Percentiles rank a stretch among this genome's conserved stretches.
Conservation (phyloP, 2,888 invertebrate species). For the Acanthacorydalis orientalis region DNA sequence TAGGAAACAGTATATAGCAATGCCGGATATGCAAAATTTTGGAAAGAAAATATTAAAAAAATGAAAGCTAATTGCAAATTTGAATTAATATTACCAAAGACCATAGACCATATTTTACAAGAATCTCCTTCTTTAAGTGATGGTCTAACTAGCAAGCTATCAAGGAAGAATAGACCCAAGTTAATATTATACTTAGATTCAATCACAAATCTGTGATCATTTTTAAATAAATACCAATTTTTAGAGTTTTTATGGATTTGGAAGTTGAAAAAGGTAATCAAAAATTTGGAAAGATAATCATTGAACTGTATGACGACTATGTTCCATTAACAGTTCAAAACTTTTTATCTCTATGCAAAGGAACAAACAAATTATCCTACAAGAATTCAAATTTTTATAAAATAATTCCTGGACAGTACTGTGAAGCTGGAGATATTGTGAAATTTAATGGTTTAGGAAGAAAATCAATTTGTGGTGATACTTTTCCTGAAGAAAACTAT, state of each 20-base stretch:
- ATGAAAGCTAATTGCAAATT: too few species aligned
- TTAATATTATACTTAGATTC: not conserved
- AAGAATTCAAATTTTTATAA: slow-evolving; percentile 26
- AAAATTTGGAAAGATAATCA: slow-evolving; percentile 20
- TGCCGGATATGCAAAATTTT: too few species aligned
- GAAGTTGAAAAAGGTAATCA: slow-evolving; percentile 17
- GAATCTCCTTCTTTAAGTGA: slow-evolving; percentile 19
- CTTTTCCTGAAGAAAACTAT: slow-evolving; percentile 29
- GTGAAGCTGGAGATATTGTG: slow-evolving; percentile 36
- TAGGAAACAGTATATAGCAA: too few species aligned
- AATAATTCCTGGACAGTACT: slow-evolving; percentile 28
- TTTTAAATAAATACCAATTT: slow-evolving; percentile 1
- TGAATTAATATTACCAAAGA: slow-evolving; percentile 8
- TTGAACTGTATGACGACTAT: slow-evolving; percentile 24
- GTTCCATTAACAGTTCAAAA: slow-evolving; percentile 25
- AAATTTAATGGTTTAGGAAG: slow-evolving; percentile 32
- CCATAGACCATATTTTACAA: slow-evolving; percentile 15
- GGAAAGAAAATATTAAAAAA: too few species aligned
- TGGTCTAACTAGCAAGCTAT: slow-evolving; percentile 7
- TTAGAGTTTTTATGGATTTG: slow-evolving; percentile 24
- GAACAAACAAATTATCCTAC: slow-evolving; percentile 16
- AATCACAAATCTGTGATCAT: too few species aligned
- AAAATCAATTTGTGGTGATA: slow-evolving; percentile 29
- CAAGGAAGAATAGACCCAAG: not conserved
- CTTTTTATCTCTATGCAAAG: slow-evolving; percentile 22